phyloP scores from a whole-genome alignment of 2,888 invertebrate genomes.

The Diadegma fenestrale region DNA sequence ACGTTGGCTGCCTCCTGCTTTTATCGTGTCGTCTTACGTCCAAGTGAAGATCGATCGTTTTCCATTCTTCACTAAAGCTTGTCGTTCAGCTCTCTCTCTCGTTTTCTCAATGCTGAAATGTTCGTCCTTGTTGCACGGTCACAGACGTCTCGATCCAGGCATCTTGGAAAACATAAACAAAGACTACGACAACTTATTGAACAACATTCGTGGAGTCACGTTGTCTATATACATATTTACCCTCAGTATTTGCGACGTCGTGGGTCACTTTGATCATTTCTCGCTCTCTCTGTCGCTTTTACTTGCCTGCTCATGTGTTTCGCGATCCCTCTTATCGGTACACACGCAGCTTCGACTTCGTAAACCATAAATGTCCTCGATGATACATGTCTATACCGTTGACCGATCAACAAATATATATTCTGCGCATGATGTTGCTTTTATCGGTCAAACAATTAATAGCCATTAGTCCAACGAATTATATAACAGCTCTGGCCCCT shows the following conservation, averaged over 20 bases:
- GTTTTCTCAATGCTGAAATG: slow-evolving; percentile 10
- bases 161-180: slow-evolving; percentile 25
- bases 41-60: slow-evolving; percentile 66
- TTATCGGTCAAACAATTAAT: slow-evolving; percentile 40
- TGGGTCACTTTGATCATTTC: slow-evolving; percentile 47
- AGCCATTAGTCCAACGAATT: slow-evolving; percentile 9
- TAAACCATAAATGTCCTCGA: not conserved
- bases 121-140: not conserved
- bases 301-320: not conserved
- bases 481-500: slow-evolving; percentile 27
- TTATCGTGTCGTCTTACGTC: slow-evolving; percentile 71
- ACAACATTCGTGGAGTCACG: not conserved
- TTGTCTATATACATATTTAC: slow-evolving; percentile 8
- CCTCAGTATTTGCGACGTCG: slow-evolving; percentile 44
- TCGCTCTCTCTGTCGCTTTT: slow-evolving; percentile 15
- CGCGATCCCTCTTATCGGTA: slow-evolving; percentile 47
- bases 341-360: slow-evolving; percentile 38
- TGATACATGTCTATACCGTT: slow-evolving; percentile 4
- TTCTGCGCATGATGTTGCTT: slow-evolving; percentile 19
- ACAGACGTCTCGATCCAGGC: slow-evolving; percentile 26
- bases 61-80: slow-evolving; percentile 52
- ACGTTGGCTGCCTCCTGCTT: slow-evolving; percentile 54
- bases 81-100: slow-evolving; percentile 40
- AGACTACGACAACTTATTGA: not conserved
- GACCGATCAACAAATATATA: not conserved